Conservation (phyloP, 2,888 invertebrate species). For the Apodemia duryi region DNA sequence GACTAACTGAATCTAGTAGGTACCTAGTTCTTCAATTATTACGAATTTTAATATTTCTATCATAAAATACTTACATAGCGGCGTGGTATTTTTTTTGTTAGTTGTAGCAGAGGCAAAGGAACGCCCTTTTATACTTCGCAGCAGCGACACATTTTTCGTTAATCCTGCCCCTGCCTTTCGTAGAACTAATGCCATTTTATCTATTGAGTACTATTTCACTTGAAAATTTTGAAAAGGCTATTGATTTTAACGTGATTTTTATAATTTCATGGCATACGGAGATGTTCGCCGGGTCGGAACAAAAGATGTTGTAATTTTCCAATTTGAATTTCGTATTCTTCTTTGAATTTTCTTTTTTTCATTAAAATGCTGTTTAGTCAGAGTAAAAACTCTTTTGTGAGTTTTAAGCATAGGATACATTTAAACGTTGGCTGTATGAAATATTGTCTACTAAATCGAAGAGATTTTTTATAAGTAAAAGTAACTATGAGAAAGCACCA, state of each 20-base stretch:
- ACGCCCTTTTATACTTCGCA: slow-evolving; percentile 8
- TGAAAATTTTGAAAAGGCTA: slow-evolving; percentile 55
- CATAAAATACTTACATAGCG: slow-evolving; percentile 1
- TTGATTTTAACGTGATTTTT: slow-evolving; percentile 33
- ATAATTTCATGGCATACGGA: slow-evolving; percentile 24
- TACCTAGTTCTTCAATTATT: too few relatives aligned
- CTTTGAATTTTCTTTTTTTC: slow-evolving; percentile 28
- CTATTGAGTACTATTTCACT: slow-evolving; percentile 39
- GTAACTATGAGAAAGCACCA: too few relatives aligned
- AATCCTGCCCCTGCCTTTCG: slow-evolving; percentile 7
- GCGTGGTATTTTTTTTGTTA: neutral
- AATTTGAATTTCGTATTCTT: slow-evolving; percentile 43
- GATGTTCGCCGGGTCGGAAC: slow-evolving; percentile 42
- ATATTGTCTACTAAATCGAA: too few relatives aligned
- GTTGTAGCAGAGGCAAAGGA: neutral
- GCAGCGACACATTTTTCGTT: neutral
- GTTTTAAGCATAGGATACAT: neutral
- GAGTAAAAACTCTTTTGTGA: slow-evolving; percentile 1
- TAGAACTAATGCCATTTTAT: slow-evolving; percentile 2
- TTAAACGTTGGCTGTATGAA: neutral
- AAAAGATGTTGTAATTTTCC: slow-evolving; percentile 40
- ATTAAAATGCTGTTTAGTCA: neutral
- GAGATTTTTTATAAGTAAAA: too few relatives aligned
- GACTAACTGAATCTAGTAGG: too few relatives aligned
- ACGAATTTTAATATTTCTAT: too few relatives aligned